Base-by-base conservation (phyloP, 2,888 invertebrate species). In the Caenorhabditis sp. region DNA sequence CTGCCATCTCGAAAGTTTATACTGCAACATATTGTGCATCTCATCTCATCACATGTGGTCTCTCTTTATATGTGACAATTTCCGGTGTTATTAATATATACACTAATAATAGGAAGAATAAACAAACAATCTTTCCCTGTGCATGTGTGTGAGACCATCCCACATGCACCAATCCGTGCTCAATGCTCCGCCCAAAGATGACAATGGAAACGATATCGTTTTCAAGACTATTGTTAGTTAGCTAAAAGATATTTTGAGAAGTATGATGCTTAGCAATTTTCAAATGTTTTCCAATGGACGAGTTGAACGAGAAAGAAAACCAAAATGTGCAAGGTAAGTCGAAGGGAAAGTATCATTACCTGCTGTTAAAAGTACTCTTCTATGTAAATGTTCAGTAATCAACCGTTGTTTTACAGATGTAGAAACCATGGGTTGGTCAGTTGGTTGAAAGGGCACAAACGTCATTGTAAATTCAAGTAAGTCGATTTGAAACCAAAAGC, bases 381-480 rank as follows among this genome's bases (percentile, higher is more conserved):
- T 51, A 10, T n/a, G 5, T 51, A 51, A 17, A 36, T 50, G 4
- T 50, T 21, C 21, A 23, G 53, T 10, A 21, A 53, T 23, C 5
- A 10, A n/a, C 23, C 23, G 4, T 14, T 55, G 26, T 24, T 53
- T 74, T 66, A 12, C 62, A 76, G 83, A 73, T 97, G 97, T 89
- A 91, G 97, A 72, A 97, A 97, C 91, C 97, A 97, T 91, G 97
- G 97, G 82, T 95, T 97, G 79, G 96, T 97, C 72, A 95, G 95
- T 37, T 94, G 94, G 50, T 91, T 95, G 63, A 97, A 97, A 90
- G 90, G 95, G 49, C 89, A 89, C 81, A 91, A 91, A 90, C 92
- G 97, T 17, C 97, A 96, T 90, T 97, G 97, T 89, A 92, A 95
- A 71, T 97, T 95, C 96, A 86, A 84, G 86, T 86, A 21, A 80